Conservation (phyloP, 1,140 invertebrate species). For the Lordiphosa stackelbergi region DNA sequence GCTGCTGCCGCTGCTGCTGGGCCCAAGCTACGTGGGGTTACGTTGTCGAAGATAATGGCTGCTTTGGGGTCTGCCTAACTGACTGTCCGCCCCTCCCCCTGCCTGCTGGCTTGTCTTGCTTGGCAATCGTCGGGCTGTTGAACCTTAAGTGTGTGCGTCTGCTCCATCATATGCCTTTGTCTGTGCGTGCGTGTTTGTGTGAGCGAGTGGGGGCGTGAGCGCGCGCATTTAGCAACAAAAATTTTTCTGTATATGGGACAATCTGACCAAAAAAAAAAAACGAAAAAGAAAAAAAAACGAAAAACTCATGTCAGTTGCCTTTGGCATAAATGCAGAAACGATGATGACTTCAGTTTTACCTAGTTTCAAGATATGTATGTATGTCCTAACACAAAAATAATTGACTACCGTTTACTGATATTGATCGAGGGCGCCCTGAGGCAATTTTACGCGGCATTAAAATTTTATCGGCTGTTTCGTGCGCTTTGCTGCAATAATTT, state of each 20-base stretch:
- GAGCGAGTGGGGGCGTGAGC: conserved; percentile 48
- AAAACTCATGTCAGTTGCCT: conserved; percentile 23
- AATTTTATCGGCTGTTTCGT: conserved; percentile 59
- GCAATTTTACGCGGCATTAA: conserved; percentile 65
- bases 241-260: conserved; percentile 65
- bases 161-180: conserved; percentile 34
- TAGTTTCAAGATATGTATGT: conserved; percentile 28
- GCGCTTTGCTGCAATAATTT: conserved; percentile 55
- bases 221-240: conserved; percentile 66
- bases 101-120: conserved; percentile 33
- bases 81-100: not conserved
- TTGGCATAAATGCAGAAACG: conserved; percentile 58
- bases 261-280: conserved; percentile 15
- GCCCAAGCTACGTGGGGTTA: conserved; percentile 44
- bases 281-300: not conserved
- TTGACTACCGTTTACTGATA: conserved; percentile 53
- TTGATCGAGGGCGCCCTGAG: conserved; percentile 49
- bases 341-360: conserved; percentile 44
- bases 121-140: conserved; percentile 69
- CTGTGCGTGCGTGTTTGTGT: conserved; percentile 10
- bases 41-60: conserved; percentile 72
- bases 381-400: conserved; percentile 49
- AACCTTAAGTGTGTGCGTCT: conserved; percentile 64
- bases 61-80: conserved; percentile 41
- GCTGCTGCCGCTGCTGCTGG: conserved; percentile 7